A percentile compares a stretch with the other conserved stretches of the same genome.
Evolutionary conservation across 2,888 invertebrate species (phyloP).

Genomic region (Willowsia nigromaculata): DNA sequence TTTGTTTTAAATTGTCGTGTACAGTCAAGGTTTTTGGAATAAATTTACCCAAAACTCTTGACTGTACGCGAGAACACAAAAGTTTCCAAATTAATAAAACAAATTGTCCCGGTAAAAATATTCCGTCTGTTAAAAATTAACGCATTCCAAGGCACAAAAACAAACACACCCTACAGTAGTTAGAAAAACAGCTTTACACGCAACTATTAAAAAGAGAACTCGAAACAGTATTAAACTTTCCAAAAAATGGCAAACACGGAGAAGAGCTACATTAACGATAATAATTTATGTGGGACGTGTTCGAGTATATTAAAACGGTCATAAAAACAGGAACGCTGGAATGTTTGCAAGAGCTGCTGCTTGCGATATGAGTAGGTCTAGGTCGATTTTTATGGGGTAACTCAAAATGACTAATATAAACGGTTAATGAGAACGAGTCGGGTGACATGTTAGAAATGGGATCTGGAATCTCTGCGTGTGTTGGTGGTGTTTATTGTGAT

Average conservation of each 20-base stretch:
- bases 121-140: not conserved
- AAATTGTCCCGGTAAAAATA: not conserved
- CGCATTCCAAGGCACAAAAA: slow-evolving; percentile 7
- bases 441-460: no score
- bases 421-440: no score
- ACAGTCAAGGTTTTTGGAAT: no score
- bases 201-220: not conserved
- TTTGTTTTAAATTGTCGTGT: no score
- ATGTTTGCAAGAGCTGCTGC: no score
- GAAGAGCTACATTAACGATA: not conserved
- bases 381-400: no score
- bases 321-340: no score
- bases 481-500: not conserved
- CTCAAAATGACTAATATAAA: no score
- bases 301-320: not conserved
- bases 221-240: not conserved
- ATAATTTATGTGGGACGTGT: not conserved
- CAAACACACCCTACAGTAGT: not conserved
- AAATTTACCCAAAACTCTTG: no score
- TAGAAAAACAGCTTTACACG: not conserved
- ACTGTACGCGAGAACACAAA: no score
- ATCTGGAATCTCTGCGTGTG: slow-evolving; percentile 1
- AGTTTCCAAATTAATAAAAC: not conserved
- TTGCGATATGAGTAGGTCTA: no score
- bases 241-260: not conserved